phyloP scores from a whole-genome alignment of 2,888 invertebrate genomes.

The Scaptomyza cyrtandrae region DNA sequence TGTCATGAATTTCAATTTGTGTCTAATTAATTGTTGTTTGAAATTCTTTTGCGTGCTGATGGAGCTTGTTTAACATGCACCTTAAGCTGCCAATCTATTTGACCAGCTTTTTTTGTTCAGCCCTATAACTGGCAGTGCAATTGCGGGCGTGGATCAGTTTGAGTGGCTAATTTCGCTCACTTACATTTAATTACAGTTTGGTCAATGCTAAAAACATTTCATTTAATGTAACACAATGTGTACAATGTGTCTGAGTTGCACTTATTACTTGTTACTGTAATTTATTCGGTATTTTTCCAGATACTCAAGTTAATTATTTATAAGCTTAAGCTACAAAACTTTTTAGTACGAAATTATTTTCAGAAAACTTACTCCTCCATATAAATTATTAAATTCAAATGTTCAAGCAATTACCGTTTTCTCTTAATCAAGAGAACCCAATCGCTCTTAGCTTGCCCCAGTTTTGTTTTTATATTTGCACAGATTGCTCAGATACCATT shows the following conservation, averaged over 20 bases:
- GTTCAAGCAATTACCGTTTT: not conserved
- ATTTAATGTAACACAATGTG: constrained; percentile 17
- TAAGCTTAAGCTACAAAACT: no score
- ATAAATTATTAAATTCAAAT: no score
- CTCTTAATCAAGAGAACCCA: not conserved
- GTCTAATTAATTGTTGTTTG: constrained; percentile 76
- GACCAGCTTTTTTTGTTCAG: not conserved
- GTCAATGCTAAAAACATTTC: constrained; percentile 25
- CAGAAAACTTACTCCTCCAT: no score
- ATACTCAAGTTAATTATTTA: not conserved
- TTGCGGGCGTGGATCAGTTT: constrained; percentile 17
- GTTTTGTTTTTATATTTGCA: not conserved
- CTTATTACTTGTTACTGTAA: not conserved
- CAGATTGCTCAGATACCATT: constrained; percentile 25
- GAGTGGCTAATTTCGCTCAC: constrained; percentile 30
- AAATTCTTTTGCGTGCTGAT: constrained; percentile 68
- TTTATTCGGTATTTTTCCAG: not conserved
- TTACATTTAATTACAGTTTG: constrained; percentile 38
- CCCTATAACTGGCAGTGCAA: constrained; percentile 41
- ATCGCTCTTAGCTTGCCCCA: constrained; percentile 4
- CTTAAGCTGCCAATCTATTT: constrained; percentile 14
- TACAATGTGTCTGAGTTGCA: constrained; percentile 17
- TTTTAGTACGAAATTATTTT: no score
- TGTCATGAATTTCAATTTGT: constrained; percentile 77
- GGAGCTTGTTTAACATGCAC: constrained; percentile 11